Conservation (phyloP, 2,113 vertebrate species). For the Thalassarche chlororhynchos region DNA sequence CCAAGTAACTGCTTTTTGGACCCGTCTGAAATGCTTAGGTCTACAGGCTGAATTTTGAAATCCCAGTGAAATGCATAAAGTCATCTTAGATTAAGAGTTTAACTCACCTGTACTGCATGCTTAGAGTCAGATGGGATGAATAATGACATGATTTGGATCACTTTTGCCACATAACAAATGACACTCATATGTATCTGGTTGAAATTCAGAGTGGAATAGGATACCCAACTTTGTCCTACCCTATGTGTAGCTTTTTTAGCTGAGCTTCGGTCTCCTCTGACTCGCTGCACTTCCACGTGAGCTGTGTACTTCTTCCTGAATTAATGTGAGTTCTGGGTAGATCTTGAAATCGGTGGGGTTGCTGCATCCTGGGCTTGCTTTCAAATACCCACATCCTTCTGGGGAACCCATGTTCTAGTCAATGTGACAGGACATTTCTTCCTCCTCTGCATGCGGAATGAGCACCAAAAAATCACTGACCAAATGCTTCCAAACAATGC, state of each 20-base stretch:
- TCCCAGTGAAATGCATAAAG: background rate
- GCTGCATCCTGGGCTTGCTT: background rate
- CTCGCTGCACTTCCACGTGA: background rate
- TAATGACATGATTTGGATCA: background rate
- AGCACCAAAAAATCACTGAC: background rate
- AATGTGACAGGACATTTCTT: background rate
- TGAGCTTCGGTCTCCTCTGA: background rate
- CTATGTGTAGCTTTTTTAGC: background rate
- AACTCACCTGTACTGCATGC: background rate
- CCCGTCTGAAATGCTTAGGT: background rate
- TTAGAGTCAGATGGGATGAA: background rate
- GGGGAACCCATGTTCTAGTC: rapidly evolving
- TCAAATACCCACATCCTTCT: background rate
- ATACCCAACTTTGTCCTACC: background rate
- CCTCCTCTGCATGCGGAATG: background rate
- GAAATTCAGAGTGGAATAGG: background rate
- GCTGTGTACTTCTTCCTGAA: background rate
- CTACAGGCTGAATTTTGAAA: background rate
- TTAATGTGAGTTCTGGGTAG: background rate
- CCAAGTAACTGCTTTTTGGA: background rate
- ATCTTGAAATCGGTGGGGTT: background rate
- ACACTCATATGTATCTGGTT: background rate
- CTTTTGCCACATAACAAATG: background rate
- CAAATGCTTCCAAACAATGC: background rate
- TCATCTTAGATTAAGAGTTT: background rate